phyloP scores from a whole-genome alignment of 2,888 invertebrate species.

The Apeira syringaria region DNA sequence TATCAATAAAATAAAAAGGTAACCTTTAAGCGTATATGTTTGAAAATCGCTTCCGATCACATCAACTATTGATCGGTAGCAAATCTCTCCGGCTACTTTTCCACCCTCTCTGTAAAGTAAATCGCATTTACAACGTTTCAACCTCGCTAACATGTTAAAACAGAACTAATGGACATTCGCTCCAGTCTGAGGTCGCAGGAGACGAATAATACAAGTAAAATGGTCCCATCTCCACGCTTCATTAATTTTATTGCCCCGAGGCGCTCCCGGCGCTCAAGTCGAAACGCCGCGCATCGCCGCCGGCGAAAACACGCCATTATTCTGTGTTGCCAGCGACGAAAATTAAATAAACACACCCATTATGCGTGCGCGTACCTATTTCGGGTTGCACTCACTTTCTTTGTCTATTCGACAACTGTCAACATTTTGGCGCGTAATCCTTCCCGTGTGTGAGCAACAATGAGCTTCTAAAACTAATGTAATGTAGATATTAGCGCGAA shows the following conservation, averaged over 20 bases:
- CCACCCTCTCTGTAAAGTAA: constrained; percentile 79
- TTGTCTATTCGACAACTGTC: constrained; percentile 78
- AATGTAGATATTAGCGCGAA: constrained; percentile 80
- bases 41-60: constrained; percentile 58
- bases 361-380: constrained; percentile 60
- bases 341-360: constrained; percentile 81
- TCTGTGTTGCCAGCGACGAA: constrained; percentile 76
- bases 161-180: constrained; percentile 84
- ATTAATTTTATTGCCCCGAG: constrained; percentile 83
- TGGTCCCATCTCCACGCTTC: constrained; percentile 84
- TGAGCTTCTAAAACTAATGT: constrained; percentile 66
- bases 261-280: constrained; percentile 71
- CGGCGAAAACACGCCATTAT: constrained; percentile 78
- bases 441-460: constrained; percentile 63
- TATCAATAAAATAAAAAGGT: neutral
- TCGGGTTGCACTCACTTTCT: constrained; percentile 61
- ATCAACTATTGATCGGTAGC: constrained; percentile 67
- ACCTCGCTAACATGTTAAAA: constrained; percentile 84
- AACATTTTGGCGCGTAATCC: constrained; percentile 74
- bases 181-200: constrained; percentile 81
- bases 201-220: constrained; percentile 84
- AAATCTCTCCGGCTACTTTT: constrained; percentile 75
- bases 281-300: constrained; percentile 53
- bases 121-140: constrained; percentile 83
- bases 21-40: constrained; percentile 32